These are phyloP conservation scores for Bovichtus variegatus DNA, from an alignment of 2,797 vertebrate species.

Conservation along the genomic window DNA sequence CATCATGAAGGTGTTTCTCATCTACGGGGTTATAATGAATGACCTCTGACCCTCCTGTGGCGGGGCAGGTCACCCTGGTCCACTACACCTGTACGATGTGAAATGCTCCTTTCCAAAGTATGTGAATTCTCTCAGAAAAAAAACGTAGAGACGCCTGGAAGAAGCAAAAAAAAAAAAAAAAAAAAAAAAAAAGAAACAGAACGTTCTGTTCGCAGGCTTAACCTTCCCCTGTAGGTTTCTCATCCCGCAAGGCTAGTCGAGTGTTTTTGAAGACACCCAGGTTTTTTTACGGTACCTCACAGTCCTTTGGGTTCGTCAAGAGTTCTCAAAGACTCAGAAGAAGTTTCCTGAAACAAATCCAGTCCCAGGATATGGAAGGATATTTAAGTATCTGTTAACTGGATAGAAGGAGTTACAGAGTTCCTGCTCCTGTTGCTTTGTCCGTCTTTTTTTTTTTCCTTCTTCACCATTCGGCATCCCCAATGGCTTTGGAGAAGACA, in stretches of 20 bases:
- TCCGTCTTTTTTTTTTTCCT: background rate
- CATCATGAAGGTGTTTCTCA: constrained; percentile 58
- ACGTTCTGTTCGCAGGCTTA: constrained; percentile 44
- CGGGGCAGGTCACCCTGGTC: constrained; percentile 72
- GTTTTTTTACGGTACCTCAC: constrained; percentile 63
- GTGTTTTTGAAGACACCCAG: constrained; percentile 54
- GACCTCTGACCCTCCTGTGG: constrained; percentile 57
- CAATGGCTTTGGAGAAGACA: constrained; percentile 99
- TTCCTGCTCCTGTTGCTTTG: constrained; percentile 54
- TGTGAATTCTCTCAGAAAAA: constrained; percentile 49
- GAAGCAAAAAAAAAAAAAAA: constrained; percentile 26
- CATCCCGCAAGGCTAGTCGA: constrained; percentile 54
- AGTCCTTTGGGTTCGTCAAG: constrained; percentile 69
- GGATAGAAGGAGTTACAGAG: constrained; percentile 75
- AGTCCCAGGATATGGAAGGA: constrained; percentile 79
- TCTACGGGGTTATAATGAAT: constrained; percentile 59
- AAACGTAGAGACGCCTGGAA: constrained; percentile 48
- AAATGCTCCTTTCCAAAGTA: constrained; percentile 61
- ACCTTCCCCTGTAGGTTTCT: constrained; percentile 55
- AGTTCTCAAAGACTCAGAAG: constrained; percentile 71
- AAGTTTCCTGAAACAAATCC: constrained; percentile 77
- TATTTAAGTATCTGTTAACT: constrained; percentile 75
- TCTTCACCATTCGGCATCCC: constrained; percentile 98
- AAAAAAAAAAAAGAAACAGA: constrained; percentile 20
- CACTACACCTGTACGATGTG: constrained; percentile 72